phyloP scores from a whole-genome alignment of 1,140 invertebrate species.

The Pogonomyrmex barbatus region DNA sequence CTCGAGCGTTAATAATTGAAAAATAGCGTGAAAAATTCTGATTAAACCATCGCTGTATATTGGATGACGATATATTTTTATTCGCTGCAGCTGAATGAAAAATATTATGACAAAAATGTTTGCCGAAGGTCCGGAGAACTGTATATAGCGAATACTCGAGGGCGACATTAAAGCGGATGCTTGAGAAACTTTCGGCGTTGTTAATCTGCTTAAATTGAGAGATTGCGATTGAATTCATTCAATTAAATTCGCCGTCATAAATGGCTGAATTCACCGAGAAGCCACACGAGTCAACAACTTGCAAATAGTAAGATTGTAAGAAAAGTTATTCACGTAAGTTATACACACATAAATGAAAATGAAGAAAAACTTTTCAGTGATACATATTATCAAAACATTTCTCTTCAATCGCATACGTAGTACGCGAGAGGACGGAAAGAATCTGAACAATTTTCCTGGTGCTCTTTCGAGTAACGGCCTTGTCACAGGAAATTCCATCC shows the following conservation, averaged over 20 bases:
- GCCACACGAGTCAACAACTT: slow-evolving; percentile 7
- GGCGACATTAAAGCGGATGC: slow-evolving; percentile 6
- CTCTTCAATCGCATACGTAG: neutral
- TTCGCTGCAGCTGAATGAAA: neutral
- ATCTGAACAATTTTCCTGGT: neutral
- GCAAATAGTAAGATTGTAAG: slow-evolving; percentile 4
- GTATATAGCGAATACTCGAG: neutral
- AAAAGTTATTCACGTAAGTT: neutral
- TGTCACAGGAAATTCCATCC: slow-evolving; percentile 5
- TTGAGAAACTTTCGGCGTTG: slow-evolving; percentile 36
- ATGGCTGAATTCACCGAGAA: slow-evolving; percentile 15
- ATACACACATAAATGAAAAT: neutral
- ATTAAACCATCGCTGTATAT: neutral
- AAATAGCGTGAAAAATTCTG: slow-evolving; percentile 19
- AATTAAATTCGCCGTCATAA: slow-evolving; percentile 45
- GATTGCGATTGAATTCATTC: slow-evolving; percentile 47
- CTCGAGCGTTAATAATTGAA: slow-evolving; percentile 20
- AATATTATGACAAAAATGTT: slow-evolving; percentile 33
- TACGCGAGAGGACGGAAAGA: neutral
- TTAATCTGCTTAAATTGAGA: slow-evolving; percentile 52
- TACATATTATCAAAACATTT: neutral
- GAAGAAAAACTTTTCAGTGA: neutral
- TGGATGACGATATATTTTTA: slow-evolving; percentile 47
- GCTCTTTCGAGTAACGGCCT: neutral
- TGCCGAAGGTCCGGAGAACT: slow-evolving; percentile 2